Evolutionary conservation across 2,113 vertebrate genomes (phyloP).

Genomic region (Zingel zingel): DNA sequence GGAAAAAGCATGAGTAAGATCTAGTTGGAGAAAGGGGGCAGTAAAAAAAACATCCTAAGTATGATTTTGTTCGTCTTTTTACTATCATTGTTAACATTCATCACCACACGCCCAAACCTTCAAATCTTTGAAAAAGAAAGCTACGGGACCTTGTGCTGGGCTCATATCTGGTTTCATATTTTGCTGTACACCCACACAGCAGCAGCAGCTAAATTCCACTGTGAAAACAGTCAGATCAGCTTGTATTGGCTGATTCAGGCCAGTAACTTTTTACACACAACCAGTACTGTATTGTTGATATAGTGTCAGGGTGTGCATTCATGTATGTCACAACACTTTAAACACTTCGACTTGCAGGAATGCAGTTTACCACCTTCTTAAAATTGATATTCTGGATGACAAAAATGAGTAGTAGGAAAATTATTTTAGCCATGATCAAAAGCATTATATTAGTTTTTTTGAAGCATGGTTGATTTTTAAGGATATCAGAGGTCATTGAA

Average conservation of each 20-base stretch:
- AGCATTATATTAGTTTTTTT: not conserved
- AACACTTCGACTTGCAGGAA: not conserved
- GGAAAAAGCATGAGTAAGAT: conserved; percentile 14
- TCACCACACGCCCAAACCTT: conserved; percentile 19
- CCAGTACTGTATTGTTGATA: not conserved
- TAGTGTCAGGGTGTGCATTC: not conserved
- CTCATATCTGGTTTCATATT: conserved; percentile 56
- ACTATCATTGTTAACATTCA: conserved; percentile 30
- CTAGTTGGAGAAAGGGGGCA: not conserved
- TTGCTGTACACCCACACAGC: conserved; percentile 50
- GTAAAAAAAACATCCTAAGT: conserved; percentile 10
- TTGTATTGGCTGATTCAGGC: conserved; percentile 22
- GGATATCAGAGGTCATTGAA: not conserved
- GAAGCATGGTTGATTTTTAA: not conserved
- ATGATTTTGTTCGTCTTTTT: conserved; percentile 42
- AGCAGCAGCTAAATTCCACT: conserved; percentile 23
- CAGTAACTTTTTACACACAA: not conserved
- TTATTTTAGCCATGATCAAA: not conserved
- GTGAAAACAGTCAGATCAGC: conserved; percentile 14
- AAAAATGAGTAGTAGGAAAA: not conserved
- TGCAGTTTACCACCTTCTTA: not conserved
- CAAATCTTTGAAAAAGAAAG: conserved; percentile 25
- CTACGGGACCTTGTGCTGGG: conserved; percentile 16
- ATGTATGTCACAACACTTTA: not conserved
- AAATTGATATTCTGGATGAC: not conserved